Percentiles rank a stretch among this genome's conserved stretches.
These are phyloP conservation scores for Melanostoma mellinum DNA, from an alignment of 2,888 invertebrate genomes.

Conservation along the genomic window DNA sequence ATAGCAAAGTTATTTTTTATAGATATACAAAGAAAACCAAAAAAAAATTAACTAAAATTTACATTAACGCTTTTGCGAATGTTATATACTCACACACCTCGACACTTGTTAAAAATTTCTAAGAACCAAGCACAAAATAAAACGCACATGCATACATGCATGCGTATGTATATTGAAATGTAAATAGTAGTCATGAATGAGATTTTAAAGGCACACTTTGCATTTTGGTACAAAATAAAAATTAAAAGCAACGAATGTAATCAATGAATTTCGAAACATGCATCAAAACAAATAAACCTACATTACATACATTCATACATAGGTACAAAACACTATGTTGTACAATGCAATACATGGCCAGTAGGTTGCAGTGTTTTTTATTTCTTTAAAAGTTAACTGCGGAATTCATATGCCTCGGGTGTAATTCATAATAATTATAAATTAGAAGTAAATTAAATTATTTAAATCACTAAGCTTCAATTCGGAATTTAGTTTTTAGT, in stretches of 20 bases:
- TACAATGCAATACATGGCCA: too few species aligned
- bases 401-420: too few species aligned
- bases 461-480: background rate
- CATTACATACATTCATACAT: too few species aligned
- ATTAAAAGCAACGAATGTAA: too few species aligned
- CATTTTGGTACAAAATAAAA: too few species aligned
- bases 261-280: too few species aligned
- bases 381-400: too few species aligned
- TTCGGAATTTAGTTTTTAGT: background rate
- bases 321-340: too few species aligned
- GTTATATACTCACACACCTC: constrained; percentile 45
- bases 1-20: constrained; percentile 46
- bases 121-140: constrained; percentile 44
- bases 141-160: constrained; percentile 8
- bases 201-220: constrained; percentile 35
- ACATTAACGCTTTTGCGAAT: constrained; percentile 64
- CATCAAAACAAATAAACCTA: too few species aligned
- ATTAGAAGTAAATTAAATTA: constrained; percentile 1
- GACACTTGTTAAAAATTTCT: constrained; percentile 59
- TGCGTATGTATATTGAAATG: constrained; percentile 17
- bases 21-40: constrained; percentile 28
- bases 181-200: constrained; percentile 20
- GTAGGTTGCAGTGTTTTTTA: too few species aligned
- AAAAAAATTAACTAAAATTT: constrained; percentile 8
- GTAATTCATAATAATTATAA: too few species aligned